Conservation (phyloP, 2,888 invertebrate genomes). For the Sclerodermus sp. region DNA sequence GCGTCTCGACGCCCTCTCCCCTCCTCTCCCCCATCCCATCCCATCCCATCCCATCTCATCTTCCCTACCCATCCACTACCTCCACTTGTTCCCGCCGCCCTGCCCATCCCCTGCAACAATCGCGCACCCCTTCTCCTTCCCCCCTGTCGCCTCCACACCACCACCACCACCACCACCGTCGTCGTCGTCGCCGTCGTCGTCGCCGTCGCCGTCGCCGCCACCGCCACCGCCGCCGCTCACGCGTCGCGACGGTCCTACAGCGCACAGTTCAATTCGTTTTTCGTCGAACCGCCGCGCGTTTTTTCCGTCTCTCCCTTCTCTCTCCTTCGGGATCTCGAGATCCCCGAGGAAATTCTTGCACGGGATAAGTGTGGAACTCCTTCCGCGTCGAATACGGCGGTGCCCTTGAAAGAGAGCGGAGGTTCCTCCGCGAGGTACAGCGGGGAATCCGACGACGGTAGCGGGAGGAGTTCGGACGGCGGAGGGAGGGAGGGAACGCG, state of each 20-base stretch:
- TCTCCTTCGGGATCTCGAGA: too few relatives aligned
- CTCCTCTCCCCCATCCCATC: background rate
- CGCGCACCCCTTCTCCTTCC: too few relatives aligned
- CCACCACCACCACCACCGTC: constrained; percentile 19
- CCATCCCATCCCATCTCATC: constrained; percentile 11
- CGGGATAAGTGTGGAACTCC: too few relatives aligned
- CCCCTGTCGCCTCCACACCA: constrained; percentile 16
- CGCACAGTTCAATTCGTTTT: too few relatives aligned
- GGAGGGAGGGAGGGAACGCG: background rate
- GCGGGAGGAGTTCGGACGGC: background rate
- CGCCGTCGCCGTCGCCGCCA: background rate
- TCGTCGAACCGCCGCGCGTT: constrained; percentile 7
- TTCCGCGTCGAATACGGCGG: too few relatives aligned
- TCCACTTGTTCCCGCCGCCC: constrained; percentile 15
- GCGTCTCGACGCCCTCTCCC: constrained; percentile 10
- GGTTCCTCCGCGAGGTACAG: too few relatives aligned
- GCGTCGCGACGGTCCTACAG: too few relatives aligned
- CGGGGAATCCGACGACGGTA: too few relatives aligned
- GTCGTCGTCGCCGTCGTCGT: background rate
- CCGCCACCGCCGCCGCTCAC: background rate
- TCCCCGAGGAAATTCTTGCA: too few relatives aligned
- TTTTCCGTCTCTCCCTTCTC: constrained; percentile 7
- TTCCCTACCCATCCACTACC: constrained; percentile 20
- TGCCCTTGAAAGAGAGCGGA: too few relatives aligned
- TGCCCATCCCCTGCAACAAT: constrained; percentile 12